These are phyloP conservation scores for Teleogryllus occipitalis DNA, from an alignment of 1,140 invertebrate genomes.

Conservation along the genomic window DNA sequence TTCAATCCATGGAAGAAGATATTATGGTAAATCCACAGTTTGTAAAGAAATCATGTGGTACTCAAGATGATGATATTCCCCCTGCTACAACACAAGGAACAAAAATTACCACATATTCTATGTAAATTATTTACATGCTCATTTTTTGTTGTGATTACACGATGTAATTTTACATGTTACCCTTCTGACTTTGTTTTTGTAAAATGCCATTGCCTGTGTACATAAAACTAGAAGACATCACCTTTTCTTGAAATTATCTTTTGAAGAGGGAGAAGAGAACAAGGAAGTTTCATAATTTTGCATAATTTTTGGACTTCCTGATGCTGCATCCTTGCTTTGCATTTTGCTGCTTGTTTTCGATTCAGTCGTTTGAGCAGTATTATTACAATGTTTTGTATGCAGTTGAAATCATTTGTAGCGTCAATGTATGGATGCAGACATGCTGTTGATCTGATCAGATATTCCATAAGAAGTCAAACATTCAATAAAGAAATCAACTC, in stretches of 20 bases:
- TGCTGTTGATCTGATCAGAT: not conserved
- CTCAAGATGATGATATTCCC: conserved; percentile 55
- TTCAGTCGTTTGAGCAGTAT: not conserved
- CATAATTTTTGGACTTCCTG: not conserved
- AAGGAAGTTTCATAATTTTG: not conserved
- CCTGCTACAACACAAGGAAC: conserved; percentile 43
- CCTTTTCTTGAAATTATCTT: not conserved
- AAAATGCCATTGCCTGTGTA: not conserved
- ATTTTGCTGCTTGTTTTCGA: not conserved
- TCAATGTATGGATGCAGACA: not conserved
- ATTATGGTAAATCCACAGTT: conserved; percentile 85
- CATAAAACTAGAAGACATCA: not conserved
- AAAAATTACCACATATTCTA: conserved; percentile 32
- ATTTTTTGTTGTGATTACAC: not conserved
- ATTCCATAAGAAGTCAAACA: not conserved
- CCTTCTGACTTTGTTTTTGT: not conserved
- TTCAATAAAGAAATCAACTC: too few species aligned
- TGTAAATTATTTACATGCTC: conserved; percentile 13
- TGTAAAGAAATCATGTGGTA: conserved; percentile 61
- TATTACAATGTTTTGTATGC: not conserved
- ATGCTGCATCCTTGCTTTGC: not conserved
- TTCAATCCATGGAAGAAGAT: conserved; percentile 88
- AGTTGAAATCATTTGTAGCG: not conserved
- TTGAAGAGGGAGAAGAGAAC: not conserved
- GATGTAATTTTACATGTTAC: not conserved